Base-by-base conservation (phyloP, 2,797 vertebrate genomes). In the Poeciliopsis gracilis region DNA sequence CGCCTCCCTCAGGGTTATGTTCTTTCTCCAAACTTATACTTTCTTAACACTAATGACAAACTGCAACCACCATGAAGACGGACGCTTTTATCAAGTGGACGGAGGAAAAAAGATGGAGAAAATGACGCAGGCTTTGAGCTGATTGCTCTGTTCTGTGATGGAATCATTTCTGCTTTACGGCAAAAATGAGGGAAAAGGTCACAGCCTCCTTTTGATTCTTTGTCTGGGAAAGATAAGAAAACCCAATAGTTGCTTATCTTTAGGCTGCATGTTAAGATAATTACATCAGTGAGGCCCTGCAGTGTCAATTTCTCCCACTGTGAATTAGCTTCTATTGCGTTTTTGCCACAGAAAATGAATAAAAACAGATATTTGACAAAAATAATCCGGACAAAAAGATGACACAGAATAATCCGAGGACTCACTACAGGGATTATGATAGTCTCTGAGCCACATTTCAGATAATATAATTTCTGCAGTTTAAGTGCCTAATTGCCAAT, bases 41-140 rank as follows among this genome's bases (percentile, higher is more conserved):
- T 84, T 89, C 85, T 80, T 71, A 82, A 82, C 88, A 79, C 83
- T 92, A 91, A 92, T 92, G 88, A 90, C 86, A 61, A 79, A 83
- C 79, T 3, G n/a, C 80, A 81, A 80, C 82, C 79, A 45, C 53
- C 36, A 57, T 82, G 78, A 72, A 83, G 87, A 91, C 25, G 72
- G 80, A 76, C 25, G n/a, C 73, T 79, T 82, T 78, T 76, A 82
- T 87, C 78, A 75, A 78, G 71, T 77, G 72, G 16, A 43, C 41
- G 71, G 78, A 28, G 55, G 46, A 71, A 78, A 71, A 43, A 20
- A 51, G 49, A 67, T 41, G 49, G 25, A 55, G 28, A 46, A 75
- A 86, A 72, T 70, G 49, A 71, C 16, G 4, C 2, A 7, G 69
- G 28, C 47, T 70, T 75, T 23, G 13, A 63, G 77, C 49, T 66